These are phyloP conservation scores for Zapornia atra DNA, from an alignment of 2,113 vertebrate genomes.

Conservation along the genomic window DNA sequence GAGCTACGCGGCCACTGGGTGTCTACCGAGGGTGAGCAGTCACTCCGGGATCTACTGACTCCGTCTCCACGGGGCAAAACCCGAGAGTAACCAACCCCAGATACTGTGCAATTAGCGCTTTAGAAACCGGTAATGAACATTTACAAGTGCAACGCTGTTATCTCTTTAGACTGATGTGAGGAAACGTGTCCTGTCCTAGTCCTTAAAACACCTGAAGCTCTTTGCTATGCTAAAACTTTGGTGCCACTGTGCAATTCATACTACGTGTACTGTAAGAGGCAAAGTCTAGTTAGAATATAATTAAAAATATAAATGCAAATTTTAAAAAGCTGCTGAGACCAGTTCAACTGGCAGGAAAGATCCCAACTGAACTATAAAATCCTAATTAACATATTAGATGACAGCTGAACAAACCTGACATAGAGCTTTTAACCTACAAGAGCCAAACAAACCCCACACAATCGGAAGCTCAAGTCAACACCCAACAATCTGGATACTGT, in stretches of 20 bases:
- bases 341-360: neutral
- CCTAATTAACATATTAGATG: neutral
- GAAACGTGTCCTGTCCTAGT: neutral
- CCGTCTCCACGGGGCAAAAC: neutral
- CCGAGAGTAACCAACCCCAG: neutral
- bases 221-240: neutral
- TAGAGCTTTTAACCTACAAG: neutral
- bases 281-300: neutral
- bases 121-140: neutral
- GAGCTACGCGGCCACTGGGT: neutral
- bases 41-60: neutral
- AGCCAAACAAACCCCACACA: no score
- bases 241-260: neutral
- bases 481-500: neutral
- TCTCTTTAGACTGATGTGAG: neutral
- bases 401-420: neutral
- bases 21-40: neutral
- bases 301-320: neutral
- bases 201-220: neutral
- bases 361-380: neutral
- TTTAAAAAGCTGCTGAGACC: neutral
- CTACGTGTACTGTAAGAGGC: neutral
- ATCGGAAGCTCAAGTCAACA: neutral
- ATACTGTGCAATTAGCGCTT: neutral
- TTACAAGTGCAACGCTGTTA: neutral